Conservation (phyloP, 2,888 invertebrate genomes). For the Conistra vaccinii region DNA sequence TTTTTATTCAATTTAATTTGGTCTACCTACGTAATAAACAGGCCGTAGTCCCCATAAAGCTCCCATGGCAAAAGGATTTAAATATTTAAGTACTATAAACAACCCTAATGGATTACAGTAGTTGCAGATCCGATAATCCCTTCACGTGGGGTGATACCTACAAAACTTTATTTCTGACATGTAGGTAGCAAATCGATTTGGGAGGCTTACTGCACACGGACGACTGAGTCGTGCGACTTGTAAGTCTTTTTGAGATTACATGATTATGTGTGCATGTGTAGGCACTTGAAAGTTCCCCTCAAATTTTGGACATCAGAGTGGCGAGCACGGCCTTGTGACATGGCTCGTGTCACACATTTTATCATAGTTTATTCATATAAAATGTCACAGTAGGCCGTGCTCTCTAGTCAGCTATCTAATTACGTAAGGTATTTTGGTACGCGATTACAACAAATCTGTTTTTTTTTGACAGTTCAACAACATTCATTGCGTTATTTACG, state of each 20-base stretch:
- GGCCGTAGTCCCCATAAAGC: constrained; percentile 3
- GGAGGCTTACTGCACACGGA: constrained; percentile 19
- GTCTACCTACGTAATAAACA: constrained; percentile 16
- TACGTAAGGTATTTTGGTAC: too few species aligned
- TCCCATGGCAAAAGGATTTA: constrained; percentile 49
- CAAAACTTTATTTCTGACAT: constrained; percentile 66
- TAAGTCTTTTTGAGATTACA: not conserved
- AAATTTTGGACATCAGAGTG: not conserved
- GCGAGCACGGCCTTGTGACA: too few species aligned
- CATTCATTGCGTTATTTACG: too few species aligned
- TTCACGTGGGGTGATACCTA: constrained; percentile 52
- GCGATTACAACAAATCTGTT: too few species aligned
- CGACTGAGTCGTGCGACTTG: constrained; percentile 17
- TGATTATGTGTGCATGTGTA: not conserved
- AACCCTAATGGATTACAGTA: constrained; percentile 62
- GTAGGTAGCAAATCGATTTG: constrained; percentile 72
- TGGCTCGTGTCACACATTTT: too few species aligned
- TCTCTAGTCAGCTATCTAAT: too few species aligned
- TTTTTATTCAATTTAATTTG: constrained; percentile 9
- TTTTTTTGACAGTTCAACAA: too few species aligned
- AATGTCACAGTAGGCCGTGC: too few species aligned
- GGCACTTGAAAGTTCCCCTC: not conserved
- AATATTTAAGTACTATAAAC: constrained; percentile 60
- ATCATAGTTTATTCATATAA: too few species aligned
- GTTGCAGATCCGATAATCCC: constrained; percentile 62